phyloP scores from a whole-genome alignment of 2,888 invertebrate species.

The Philaethria dido region DNA sequence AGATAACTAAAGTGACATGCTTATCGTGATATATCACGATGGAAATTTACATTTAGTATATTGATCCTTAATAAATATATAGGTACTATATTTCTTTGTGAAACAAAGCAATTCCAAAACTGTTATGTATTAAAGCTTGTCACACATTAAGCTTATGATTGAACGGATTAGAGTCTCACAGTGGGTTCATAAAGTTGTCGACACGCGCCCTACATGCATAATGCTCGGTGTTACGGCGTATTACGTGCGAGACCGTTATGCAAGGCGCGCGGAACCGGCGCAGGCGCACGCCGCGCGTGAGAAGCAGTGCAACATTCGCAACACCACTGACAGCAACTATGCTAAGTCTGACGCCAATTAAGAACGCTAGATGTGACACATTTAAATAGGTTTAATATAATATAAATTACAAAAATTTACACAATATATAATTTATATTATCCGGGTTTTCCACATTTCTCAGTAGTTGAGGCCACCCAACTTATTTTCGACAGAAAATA shows the following conservation, averaged over 20 bases:
- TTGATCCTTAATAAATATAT: not conserved
- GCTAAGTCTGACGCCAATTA: constrained; percentile 56
- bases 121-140: not conserved
- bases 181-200: constrained; percentile 44
- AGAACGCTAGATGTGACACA: constrained; percentile 44
- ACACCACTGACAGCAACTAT: constrained; percentile 53
- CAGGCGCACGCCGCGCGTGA: constrained; percentile 56
- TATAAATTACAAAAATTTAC: not conserved
- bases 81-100: not conserved
- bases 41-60: not conserved
- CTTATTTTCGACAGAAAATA: too few species aligned
- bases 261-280: constrained; percentile 70
- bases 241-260: constrained; percentile 77
- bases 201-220: constrained; percentile 76
- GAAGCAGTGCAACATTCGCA: constrained; percentile 68
- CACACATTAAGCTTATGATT: constrained; percentile 18
- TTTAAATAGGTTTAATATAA: not conserved
- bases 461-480: too few species aligned
- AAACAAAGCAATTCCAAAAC: not conserved
- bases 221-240: constrained; percentile 71
- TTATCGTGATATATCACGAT: constrained; percentile 18
- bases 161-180: constrained; percentile 35
- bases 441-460: too few species aligned
- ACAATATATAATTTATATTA: too few species aligned
- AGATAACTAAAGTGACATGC: constrained; percentile 41